Conservation (phyloP, 2,797 vertebrate genomes). For the Hippoglossus hippoglossus region DNA sequence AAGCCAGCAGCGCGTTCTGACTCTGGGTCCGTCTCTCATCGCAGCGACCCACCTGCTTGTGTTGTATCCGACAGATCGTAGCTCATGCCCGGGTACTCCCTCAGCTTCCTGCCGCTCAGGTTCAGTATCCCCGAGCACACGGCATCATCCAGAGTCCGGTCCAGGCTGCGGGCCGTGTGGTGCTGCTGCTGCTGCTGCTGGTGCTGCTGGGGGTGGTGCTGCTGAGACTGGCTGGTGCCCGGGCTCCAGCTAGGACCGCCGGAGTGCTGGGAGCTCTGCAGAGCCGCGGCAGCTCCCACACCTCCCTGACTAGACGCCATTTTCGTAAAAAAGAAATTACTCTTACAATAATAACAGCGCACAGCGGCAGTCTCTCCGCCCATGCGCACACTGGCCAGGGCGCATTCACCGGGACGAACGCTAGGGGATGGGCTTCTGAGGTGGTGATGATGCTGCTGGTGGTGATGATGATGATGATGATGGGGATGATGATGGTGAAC, state of each 20-base stretch:
- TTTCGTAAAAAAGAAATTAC: conserved; percentile 84
- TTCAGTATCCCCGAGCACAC: conserved; percentile 92
- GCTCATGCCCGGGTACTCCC: conserved; percentile 91
- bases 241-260: conserved; percentile 90
- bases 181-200: conserved; percentile 86
- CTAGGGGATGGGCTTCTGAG: conserved; percentile 75
- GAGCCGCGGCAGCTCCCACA: conserved; percentile 83
- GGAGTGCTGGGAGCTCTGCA: conserved; percentile 81
- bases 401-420: conserved; percentile 54
- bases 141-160: conserved; percentile 95
- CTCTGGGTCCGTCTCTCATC: neutral
- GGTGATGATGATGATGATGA: neutral
- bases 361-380: conserved; percentile 83
- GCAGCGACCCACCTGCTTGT: conserved; percentile 90
- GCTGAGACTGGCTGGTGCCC: conserved; percentile 84
- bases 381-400: conserved; percentile 68
- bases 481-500: conserved; percentile 38
- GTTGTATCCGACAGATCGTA: conserved; percentile 96
- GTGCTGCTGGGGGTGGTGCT: conserved; percentile 86
- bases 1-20: neutral
- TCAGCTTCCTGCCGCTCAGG: conserved; percentile 94
- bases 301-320: conserved; percentile 97
- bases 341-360: conserved; percentile 85
- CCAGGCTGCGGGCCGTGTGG: conserved; percentile 92
- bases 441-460: conserved; percentile 39